Base-by-base conservation (phyloP, 2,797 vertebrate species). In the Melanotaenia nigrans region DNA sequence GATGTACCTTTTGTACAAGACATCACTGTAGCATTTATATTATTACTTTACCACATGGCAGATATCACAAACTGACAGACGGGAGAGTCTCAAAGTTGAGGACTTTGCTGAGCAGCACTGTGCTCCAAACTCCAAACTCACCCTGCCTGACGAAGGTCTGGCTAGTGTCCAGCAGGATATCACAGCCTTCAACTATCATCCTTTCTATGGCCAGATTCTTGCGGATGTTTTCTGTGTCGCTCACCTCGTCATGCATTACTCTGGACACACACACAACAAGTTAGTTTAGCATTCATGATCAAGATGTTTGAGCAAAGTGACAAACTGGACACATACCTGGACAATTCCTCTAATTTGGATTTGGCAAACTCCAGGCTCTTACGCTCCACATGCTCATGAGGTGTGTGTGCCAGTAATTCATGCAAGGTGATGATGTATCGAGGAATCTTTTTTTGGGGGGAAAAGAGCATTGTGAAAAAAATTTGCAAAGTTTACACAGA, bases 301-400 rank as follows among this genome's bases (percentile, higher is more conserved):
- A 58, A 30, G 1, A 56, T 20, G 1, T 42, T 75, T 32, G 30
- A 14, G 30, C 22, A 59, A 63, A 11, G 0, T 13, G 24, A 56
- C 35, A 0, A 22, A 8, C 59, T 7, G 57, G 45, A 47, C 6
- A 55, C 84, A 5, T 92, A 98, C 97, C 97, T 96, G 91, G 97
- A 99, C 67, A 99, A 90, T 78, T 99, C 97, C 87, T 99, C 98
- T 79, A 99, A 91, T 78, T 99, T 99, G 65, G 97, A 99, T 81
- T 99, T 98, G 69, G 98, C 98, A 83, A 99, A 99, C 89, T 99
- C 97, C 75, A 99, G 95, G 84, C 97, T 99, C 90, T 99, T 99
- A 71, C 98, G 94, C 83, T 99, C 98, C 88, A 99, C 96, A 0
- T 99, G 98, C 64, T 99, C 98, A 5, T 99, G 96, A 45, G 98